phyloP scores from a whole-genome alignment of 92 coral and sea anemone species.

The Porites rus region DNA sequence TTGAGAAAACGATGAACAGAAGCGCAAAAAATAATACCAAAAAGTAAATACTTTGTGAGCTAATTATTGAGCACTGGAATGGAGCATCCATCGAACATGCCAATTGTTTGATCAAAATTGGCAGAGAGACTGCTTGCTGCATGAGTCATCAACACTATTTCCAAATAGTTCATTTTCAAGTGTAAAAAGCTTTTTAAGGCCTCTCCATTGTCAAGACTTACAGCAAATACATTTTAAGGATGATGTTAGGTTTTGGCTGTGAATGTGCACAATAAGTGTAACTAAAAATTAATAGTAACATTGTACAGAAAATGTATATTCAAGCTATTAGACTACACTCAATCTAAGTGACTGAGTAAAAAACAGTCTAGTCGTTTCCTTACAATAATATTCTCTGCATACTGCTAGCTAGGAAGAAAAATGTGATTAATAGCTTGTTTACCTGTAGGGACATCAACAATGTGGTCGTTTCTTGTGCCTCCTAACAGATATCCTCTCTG shows the following conservation, averaged over 20 bases:
- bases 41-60: too few relatives aligned
- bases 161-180: conserved; percentile 27
- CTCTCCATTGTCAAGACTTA: conserved; percentile 46
- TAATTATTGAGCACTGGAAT: conserved; percentile 12
- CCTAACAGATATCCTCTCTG: background rate
- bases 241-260: too few relatives aligned
- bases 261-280: too few relatives aligned
- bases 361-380: background rate
- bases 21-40: too few relatives aligned
- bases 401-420: background rate
- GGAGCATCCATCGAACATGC: conserved; percentile 8
- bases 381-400: background rate
- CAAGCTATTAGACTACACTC: background rate
- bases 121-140: conserved; percentile 39
- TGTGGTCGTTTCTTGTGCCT: background rate
- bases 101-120: conserved; percentile 14
- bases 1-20: too few relatives aligned
- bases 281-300: too few relatives aligned
- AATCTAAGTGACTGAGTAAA: background rate
- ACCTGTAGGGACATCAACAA: conserved; percentile 3
- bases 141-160: conserved; percentile 48
- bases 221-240: background rate
- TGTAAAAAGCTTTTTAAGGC: conserved; percentile 11
- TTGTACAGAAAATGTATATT: background rate
- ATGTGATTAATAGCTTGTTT: background rate